Percentiles rank a stretch among this genome's conserved stretches.
Evolutionary conservation across 2,888 invertebrate species (phyloP).

Genomic region (Sicus ferrugineus): DNA sequence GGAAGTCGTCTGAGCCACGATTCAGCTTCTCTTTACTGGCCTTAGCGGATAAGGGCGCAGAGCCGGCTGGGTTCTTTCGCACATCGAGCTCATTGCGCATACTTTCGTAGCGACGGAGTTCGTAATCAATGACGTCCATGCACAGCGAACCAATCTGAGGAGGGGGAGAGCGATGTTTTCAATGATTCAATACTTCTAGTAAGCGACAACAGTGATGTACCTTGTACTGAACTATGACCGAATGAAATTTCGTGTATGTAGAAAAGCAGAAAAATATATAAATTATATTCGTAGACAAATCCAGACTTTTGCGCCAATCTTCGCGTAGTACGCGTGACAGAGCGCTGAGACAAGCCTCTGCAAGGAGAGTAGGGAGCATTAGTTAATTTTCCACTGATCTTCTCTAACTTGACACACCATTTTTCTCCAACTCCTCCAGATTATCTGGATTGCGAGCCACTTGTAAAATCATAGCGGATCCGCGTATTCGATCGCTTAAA

Average conservation of each 20-base stretch:
- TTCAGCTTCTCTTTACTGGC: slow-evolving; percentile 61
- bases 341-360: slow-evolving; percentile 93
- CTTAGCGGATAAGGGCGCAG: slow-evolving; percentile 56
- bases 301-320: slow-evolving; percentile 97
- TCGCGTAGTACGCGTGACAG: slow-evolving; percentile 94
- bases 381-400: not conserved
- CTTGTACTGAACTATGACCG: slow-evolving; percentile 93
- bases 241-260: slow-evolving; percentile 93
- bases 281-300: slow-evolving; percentile 94
- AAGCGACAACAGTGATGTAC: slow-evolving; percentile 62
- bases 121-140: slow-evolving; percentile 96
- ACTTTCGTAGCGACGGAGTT: slow-evolving; percentile 90
- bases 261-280: slow-evolving; percentile 98
- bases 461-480: slow-evolving; percentile 89
- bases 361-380: slow-evolving; percentile 48
- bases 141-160: slow-evolving; percentile 90
- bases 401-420: slow-evolving; percentile 73
- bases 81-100: slow-evolving; percentile 83
- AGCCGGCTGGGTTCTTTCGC: slow-evolving; percentile 60
- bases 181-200: not conserved
- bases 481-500: slow-evolving; percentile 88
- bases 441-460: slow-evolving; percentile 94
- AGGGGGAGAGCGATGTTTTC: not conserved
- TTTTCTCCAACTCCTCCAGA: slow-evolving; percentile 88
- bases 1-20: slow-evolving; percentile 60